Evolutionary conservation across 2,113 vertebrate species (phyloP).

Genomic region (Cololabis saira): DNA sequence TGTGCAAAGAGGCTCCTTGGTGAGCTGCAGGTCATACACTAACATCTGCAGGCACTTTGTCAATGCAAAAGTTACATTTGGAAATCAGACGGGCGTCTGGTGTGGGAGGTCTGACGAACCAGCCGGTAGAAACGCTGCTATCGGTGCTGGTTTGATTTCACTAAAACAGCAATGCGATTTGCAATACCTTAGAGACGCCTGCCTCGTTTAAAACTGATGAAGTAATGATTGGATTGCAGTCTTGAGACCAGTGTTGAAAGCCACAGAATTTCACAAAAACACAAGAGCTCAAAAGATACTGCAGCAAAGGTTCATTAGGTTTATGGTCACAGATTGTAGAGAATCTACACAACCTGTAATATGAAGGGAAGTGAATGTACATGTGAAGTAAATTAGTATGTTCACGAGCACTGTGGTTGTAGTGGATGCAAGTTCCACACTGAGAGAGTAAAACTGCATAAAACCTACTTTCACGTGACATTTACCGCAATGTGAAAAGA

Average conservation of each 20-base stretch:
- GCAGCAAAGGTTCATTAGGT: not conserved
- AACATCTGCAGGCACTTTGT: constrained; percentile 11
- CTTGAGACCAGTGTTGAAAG: constrained; percentile 6
- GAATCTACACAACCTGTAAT: not conserved
- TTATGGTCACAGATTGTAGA: constrained; percentile 1
- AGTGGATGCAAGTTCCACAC: not conserved
- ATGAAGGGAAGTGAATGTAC: not conserved
- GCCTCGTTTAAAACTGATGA: constrained; percentile 15
- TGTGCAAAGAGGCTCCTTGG: not conserved
- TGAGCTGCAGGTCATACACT: not conserved
- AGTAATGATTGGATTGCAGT: constrained; percentile 19
- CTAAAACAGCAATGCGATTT: constrained; percentile 23
- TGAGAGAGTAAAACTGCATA: constrained; percentile 41
- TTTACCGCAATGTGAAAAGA: constrained; percentile 2
- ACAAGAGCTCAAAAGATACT: not conserved
- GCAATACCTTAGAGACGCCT: constrained; percentile 34
- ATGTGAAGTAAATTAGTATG: not conserved
- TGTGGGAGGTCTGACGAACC: not conserved
- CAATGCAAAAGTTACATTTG: constrained; percentile 39
- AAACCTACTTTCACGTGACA: constrained; percentile 42
- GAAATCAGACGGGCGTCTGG: constrained; percentile 27
- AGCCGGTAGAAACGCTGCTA: constrained; percentile 14
- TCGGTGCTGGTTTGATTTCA: constrained; percentile 33
- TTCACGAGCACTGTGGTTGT: too few relatives aligned
- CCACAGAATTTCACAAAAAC: constrained; percentile 29